These are phyloP conservation scores for Calliphora vicina DNA, from an alignment of 1,140 invertebrate species.

Conservation along the genomic window DNA sequence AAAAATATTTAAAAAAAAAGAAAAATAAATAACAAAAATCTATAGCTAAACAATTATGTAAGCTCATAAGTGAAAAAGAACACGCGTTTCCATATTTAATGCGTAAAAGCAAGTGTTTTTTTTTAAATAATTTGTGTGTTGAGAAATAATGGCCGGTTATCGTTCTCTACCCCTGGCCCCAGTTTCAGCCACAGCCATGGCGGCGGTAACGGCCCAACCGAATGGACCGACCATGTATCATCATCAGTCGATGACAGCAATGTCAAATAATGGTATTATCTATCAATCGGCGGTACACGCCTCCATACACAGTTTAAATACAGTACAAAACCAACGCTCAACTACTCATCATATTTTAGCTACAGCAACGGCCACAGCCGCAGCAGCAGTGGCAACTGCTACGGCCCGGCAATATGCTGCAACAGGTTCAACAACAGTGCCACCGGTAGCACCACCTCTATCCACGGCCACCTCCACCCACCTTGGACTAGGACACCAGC, in stretches of 20 bases:
- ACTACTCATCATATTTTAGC: conserved; percentile 52
- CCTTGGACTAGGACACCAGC: conserved; percentile 38
- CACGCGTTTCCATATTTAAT: background rate
- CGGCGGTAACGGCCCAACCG: conserved; percentile 44
- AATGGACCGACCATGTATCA: conserved; percentile 54
- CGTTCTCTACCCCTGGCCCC: conserved; percentile 55
- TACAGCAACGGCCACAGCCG: conserved; percentile 51
- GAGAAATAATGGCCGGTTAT: conserved; percentile 55
- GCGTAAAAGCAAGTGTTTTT: background rate
- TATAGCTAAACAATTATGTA: background rate
- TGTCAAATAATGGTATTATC: conserved; percentile 62
- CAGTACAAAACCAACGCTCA: conserved; percentile 56
- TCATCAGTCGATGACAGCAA: conserved; percentile 59
- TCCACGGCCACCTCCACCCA: background rate
- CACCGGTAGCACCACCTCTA: conserved; percentile 21
- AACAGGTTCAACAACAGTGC: conserved; percentile 37
- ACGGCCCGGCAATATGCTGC: conserved; percentile 46
- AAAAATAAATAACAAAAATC: background rate
- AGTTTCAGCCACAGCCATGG: conserved; percentile 48
- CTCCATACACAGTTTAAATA: conserved; percentile 61
- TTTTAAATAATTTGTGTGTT: background rate
- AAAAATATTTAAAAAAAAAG: background rate
- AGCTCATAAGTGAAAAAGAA: background rate
- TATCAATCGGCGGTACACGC: conserved; percentile 63
- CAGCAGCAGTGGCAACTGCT: conserved; percentile 44